Conservation (phyloP, 2,888 invertebrate genomes). For the Trichogramma evanescens region DNA sequence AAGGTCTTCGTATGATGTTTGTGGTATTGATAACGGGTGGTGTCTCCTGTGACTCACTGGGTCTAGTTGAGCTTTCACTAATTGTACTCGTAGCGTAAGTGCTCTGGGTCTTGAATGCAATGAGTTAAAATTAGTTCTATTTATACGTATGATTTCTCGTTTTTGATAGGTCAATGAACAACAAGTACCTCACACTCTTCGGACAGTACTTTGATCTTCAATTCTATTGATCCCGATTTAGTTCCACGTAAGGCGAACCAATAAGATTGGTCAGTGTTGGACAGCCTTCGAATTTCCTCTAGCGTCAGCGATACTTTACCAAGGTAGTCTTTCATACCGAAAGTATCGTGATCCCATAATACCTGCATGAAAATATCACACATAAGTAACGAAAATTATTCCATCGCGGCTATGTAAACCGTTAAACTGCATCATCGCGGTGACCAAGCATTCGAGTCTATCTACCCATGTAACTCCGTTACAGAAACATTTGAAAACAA, state of each 20-base stretch:
- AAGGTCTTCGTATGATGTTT: slow-evolving; percentile 35
- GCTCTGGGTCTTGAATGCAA: slow-evolving; percentile 32
- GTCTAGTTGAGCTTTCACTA: slow-evolving; percentile 33
- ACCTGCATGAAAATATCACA: slow-evolving; percentile 34
- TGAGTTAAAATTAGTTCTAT: not conserved
- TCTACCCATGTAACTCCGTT: not conserved
- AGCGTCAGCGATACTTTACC: slow-evolving; percentile 48
- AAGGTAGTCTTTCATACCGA: slow-evolving; percentile 51
- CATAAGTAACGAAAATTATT: not conserved
- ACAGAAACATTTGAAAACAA: not conserved
- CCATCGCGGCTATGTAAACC: not conserved
- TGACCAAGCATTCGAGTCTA: too few species aligned
- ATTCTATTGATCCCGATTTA: slow-evolving; percentile 49
- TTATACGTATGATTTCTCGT: not conserved
- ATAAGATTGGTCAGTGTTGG: slow-evolving; percentile 44
- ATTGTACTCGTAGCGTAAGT: slow-evolving; percentile 37
- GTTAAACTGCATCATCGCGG: not conserved
- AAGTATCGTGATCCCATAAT: slow-evolving; percentile 52
- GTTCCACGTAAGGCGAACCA: slow-evolving; percentile 49
- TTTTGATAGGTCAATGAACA: not conserved
- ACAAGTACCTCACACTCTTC: slow-evolving; percentile 39
- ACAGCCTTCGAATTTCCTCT: slow-evolving; percentile 48
- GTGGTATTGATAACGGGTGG: slow-evolving; percentile 25
- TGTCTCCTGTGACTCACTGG: slow-evolving; percentile 20
- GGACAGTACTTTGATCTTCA: slow-evolving; percentile 46